Evolutionary conservation across 2,797 vertebrate genomes (phyloP).

Genomic region (Poeciliopsis paucimaculata): DNA sequence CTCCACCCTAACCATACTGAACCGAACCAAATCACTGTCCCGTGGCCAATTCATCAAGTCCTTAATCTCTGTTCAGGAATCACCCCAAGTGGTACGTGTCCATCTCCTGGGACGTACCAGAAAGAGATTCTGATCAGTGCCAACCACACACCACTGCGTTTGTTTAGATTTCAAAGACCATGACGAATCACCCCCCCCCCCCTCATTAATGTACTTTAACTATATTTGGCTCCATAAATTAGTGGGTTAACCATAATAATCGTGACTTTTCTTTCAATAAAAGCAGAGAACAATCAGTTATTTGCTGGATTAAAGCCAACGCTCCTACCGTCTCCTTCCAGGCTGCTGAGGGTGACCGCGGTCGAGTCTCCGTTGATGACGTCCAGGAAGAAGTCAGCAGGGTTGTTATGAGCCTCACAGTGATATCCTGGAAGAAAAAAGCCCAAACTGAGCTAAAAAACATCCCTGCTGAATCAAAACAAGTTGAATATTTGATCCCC

Average conservation of each 20-base stretch:
- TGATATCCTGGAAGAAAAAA: constrained; percentile 81
- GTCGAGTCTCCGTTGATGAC: constrained; percentile 90
- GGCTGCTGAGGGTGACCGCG: constrained; percentile 58
- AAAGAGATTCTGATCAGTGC: not conserved
- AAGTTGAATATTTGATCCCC: fast-evolving
- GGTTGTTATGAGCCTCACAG: constrained; percentile 92
- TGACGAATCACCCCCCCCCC: not conserved
- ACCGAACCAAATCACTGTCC: not conserved
- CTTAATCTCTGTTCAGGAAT: not conserved
- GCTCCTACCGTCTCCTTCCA: constrained; percentile 2
- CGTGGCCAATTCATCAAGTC: not conserved
- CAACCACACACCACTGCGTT: not conserved
- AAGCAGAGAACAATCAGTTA: not conserved
- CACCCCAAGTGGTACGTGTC: not conserved
- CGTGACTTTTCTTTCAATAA: not conserved
- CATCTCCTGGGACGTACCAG: not conserved
- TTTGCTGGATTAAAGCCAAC: not conserved
- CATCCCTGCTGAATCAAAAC: fast-evolving
- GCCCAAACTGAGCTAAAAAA: not conserved
- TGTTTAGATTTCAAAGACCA: not conserved
- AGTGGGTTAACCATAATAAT: not conserved
- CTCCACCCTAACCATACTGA: not conserved
- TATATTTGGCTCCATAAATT: not conserved
- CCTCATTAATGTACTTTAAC: not conserved
- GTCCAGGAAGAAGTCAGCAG: constrained; percentile 94